phyloP scores from a whole-genome alignment of 37 sponge, comb jelly and placozoan genomes.

The Aplysina aerophoba region DNA sequence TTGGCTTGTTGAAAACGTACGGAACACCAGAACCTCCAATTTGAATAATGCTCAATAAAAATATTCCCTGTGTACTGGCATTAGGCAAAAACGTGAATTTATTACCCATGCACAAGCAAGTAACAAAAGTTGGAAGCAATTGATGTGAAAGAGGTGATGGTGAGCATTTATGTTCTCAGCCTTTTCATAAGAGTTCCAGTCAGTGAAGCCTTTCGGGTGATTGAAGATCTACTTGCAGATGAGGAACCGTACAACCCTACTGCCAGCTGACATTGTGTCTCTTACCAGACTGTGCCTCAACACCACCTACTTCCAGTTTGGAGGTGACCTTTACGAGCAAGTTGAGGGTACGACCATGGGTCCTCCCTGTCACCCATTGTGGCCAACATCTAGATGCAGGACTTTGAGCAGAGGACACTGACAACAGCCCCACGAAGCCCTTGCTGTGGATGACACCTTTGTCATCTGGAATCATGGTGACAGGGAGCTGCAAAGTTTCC shows the following conservation, averaged over 20 bases:
- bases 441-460: not conserved
- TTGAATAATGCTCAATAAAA: too few relatives aligned
- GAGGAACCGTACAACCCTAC: not conserved
- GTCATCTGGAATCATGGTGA: not conserved
- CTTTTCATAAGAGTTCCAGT: conserved; percentile 22
- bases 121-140: too few relatives aligned
- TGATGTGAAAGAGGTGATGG: not conserved
- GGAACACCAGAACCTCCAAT: too few relatives aligned
- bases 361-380: conserved; percentile 30
- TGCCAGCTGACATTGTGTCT: not conserved
- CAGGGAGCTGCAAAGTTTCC: conserved; percentile 2
- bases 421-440: too few relatives aligned
- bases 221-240: not conserved
- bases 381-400: conserved; percentile 24
- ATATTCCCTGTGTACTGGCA: too few relatives aligned
- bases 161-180: conserved; percentile 21
- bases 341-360: conserved; percentile 30
- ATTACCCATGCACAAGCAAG: too few relatives aligned
- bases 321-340: not conserved
- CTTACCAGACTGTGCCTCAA: conserved; percentile 1
- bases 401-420: conserved; percentile 12
- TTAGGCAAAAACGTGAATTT: too few relatives aligned
- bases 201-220: not conserved
- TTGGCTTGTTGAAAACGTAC: too few relatives aligned
- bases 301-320: conserved; percentile 30